A percentile compares a stretch with the other conserved stretches of the same genome.
These are phyloP conservation scores for Eupithecia dodoneata DNA, from an alignment of 2,888 invertebrate genomes.

Conservation along the genomic window DNA sequence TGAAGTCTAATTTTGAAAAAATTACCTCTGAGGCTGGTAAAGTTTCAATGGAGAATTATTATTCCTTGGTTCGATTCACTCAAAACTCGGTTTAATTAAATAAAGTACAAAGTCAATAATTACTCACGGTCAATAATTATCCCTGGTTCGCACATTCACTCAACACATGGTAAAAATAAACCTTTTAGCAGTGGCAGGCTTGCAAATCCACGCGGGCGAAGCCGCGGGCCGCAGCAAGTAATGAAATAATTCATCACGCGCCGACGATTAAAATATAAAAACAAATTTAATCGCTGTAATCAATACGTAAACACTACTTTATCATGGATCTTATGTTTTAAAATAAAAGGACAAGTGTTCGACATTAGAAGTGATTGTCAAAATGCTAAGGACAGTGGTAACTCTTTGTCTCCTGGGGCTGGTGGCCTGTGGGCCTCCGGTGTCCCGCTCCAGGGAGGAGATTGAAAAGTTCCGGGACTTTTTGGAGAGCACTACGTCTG, in stretches of 20 bases:
- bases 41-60: no score
- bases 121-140: no score
- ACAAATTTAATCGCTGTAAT: not conserved
- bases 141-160: no score
- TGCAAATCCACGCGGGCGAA: no score
- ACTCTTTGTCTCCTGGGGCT: slow-evolving; percentile 49
- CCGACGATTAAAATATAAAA: not conserved
- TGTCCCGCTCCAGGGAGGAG: slow-evolving; percentile 52
- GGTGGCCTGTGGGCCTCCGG: slow-evolving; percentile 51
- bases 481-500: slow-evolving; percentile 55
- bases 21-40: no score
- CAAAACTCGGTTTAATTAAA: no score
- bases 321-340: not conserved
- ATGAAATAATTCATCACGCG: not conserved
- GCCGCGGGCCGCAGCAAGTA: not conserved
- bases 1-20: no score
- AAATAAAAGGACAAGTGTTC: not conserved
- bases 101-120: no score
- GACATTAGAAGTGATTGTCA: slow-evolving; percentile 9
- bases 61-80: no score
- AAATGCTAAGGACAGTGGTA: slow-evolving; percentile 49
- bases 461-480: slow-evolving; percentile 57
- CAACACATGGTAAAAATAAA: no score
- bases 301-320: not conserved
- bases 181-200: no score